phyloP scores from a whole-genome alignment of 2,888 invertebrate species.

The Apamea crenata region DNA sequence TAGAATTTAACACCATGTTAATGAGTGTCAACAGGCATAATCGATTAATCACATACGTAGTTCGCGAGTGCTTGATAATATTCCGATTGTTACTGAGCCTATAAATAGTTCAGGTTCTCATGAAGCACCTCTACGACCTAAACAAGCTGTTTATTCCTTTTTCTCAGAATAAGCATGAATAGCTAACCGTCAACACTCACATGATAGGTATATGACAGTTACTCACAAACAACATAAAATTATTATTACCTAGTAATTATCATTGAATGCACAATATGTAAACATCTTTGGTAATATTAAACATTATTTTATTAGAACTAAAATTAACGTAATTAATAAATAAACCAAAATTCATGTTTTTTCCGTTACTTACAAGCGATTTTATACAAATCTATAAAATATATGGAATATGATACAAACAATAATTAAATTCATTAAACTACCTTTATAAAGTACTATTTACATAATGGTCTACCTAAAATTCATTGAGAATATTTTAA shows the following conservation, averaged over 20 bases:
- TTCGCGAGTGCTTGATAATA: conserved; percentile 2
- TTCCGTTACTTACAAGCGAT: conserved; percentile 14
- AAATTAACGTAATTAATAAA: conserved; percentile 22
- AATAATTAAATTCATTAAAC: conserved; percentile 11
- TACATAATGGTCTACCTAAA: conserved; percentile 32
- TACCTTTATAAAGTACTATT: conserved; percentile 37
- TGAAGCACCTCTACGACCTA: not conserved
- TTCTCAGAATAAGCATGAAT: not conserved
- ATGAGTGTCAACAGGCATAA: not conserved
- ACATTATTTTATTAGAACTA: conserved; percentile 29
- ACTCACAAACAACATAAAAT: conserved; percentile 19
- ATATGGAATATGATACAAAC: conserved; percentile 24
- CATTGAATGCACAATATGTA: conserved; percentile 44
- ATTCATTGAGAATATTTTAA: conserved; percentile 13
- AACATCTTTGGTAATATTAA: conserved; percentile 64
- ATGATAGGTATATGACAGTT: conserved; percentile 7
- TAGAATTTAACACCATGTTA: conserved; percentile 11
- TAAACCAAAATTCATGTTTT: conserved; percentile 21
- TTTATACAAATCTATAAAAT: conserved; percentile 41
- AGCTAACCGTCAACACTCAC: conserved; percentile 9
- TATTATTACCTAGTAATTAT: conserved; percentile 23
- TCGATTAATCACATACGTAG: not conserved
- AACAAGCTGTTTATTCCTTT: not conserved
- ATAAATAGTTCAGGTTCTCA: not conserved
- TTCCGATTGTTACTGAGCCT: not conserved